Evolutionary conservation across 2,797 vertebrate genomes (phyloP).

Genomic region (Hydrocynus forskahlii): DNA sequence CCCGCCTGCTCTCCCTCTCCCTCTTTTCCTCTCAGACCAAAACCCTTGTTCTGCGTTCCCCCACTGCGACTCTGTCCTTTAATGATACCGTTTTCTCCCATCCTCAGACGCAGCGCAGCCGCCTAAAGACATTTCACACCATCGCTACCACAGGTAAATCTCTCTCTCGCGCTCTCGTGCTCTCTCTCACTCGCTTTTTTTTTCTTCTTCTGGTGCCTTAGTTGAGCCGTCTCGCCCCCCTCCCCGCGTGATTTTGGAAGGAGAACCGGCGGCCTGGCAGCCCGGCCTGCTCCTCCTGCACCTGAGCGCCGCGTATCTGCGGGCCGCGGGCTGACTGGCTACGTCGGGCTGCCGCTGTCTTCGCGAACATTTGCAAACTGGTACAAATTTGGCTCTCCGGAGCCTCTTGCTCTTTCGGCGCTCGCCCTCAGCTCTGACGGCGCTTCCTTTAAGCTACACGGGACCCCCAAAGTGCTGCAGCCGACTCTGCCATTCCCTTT

Average conservation of each 20-base stretch:
- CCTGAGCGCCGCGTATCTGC: slow-evolving; percentile 12
- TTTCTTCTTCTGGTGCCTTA: background rate
- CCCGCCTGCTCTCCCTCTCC: background rate
- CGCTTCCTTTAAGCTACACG: slow-evolving; percentile 36
- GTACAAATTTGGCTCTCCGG: slow-evolving; percentile 24
- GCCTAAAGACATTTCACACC: slow-evolving; percentile 42
- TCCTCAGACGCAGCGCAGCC: slow-evolving; percentile 18
- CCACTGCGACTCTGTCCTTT: slow-evolving; percentile 49
- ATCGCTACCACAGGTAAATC: slow-evolving; percentile 23
- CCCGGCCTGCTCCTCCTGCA: background rate
- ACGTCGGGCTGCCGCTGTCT: slow-evolving; percentile 19
- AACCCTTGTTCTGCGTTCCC: slow-evolving; percentile 39
- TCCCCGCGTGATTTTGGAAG: background rate
- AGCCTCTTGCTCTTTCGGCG: slow-evolving; percentile 19
- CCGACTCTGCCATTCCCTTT: slow-evolving; percentile 54
- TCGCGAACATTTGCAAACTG: slow-evolving; percentile 14
- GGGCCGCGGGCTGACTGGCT: slow-evolving; percentile 26
- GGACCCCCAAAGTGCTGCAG: slow-evolving; percentile 23
- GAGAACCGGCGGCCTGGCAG: background rate
- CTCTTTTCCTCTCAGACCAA: slow-evolving; percentile 22
- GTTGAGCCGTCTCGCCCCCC: slow-evolving; percentile 35
- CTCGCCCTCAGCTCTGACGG: slow-evolving; percentile 34
- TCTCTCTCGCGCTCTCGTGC: no score
- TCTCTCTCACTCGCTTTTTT: background rate
- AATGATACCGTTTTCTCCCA: slow-evolving; percentile 43